Evolutionary conservation across 2,888 invertebrate species (phyloP).

Genomic region (Drosophila seclusa): DNA sequence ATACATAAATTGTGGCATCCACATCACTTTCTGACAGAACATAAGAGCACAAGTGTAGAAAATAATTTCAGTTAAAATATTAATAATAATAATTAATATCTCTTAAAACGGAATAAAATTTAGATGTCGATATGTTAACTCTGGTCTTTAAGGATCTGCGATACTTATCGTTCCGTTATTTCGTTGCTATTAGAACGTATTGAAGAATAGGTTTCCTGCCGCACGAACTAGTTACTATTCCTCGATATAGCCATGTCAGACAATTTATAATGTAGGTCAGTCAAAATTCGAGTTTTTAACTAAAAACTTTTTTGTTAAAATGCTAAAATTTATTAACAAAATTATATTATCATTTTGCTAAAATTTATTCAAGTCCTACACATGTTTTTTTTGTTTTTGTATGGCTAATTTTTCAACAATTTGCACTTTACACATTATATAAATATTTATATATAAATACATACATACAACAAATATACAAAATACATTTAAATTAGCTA

Average conservation of each 20-base stretch:
- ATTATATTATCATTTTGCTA: no score
- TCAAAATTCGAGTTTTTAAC: neutral
- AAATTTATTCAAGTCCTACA: fast-evolving
- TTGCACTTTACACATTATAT: no score
- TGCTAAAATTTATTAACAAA: no score
- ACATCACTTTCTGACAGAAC: neutral
- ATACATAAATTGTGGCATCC: fast-evolving
- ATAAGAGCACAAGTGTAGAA: neutral
- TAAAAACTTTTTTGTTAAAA: no score
- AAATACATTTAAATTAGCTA: neutral
- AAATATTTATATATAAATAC: neutral
- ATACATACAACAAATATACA: neutral
- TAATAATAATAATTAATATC: neutral
- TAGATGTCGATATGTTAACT: neutral
- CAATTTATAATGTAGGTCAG: neutral
- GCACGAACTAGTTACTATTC: neutral
- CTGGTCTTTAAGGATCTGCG: fast-evolving
- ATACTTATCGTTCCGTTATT: neutral
- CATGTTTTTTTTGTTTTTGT: no score
- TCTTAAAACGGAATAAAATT: neutral
- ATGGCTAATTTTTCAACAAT: no score
- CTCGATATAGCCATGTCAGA: neutral
- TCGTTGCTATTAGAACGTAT: neutral
- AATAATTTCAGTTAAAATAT: fast-evolving
- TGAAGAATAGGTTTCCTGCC: fast-evolving